Conservation (phyloP, 2,888 invertebrate species). For the Julus scandinavius region DNA sequence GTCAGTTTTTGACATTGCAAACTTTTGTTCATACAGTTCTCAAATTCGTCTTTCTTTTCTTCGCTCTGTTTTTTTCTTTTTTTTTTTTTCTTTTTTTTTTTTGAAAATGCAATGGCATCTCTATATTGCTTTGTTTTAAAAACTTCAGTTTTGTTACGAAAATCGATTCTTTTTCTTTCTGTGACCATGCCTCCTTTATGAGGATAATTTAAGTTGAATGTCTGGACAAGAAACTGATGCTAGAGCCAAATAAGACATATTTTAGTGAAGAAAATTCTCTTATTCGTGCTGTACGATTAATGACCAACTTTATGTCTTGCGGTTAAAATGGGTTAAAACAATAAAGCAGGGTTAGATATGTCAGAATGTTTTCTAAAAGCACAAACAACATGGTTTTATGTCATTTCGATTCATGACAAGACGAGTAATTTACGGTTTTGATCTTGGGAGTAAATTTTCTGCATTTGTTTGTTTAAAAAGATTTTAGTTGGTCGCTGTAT, state of each 20-base stretch:
- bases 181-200: not conserved
- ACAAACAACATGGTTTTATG: not conserved
- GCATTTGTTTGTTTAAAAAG: no score
- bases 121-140: not conserved
- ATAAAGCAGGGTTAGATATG: not conserved
- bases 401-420: not conserved
- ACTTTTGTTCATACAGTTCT: no score
- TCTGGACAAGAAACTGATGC: not conserved
- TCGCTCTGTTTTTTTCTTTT: not conserved
- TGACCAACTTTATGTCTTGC: not conserved
- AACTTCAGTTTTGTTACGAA: not conserved
- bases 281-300: not conserved
- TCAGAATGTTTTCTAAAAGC: not conserved
- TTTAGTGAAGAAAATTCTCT: not conserved
- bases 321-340: constrained; percentile 14
- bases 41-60: not conserved
- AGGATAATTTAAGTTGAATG: not conserved
- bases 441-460: no score
- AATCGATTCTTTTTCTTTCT: not conserved
- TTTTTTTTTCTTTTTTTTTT: no score
- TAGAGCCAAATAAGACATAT: not conserved
- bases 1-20: no score
- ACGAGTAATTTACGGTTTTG: not conserved
- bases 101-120: no score
- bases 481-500: no score